Conservation (phyloP, 1,140 invertebrate genomes). For the Zaprionus davidi region DNA sequence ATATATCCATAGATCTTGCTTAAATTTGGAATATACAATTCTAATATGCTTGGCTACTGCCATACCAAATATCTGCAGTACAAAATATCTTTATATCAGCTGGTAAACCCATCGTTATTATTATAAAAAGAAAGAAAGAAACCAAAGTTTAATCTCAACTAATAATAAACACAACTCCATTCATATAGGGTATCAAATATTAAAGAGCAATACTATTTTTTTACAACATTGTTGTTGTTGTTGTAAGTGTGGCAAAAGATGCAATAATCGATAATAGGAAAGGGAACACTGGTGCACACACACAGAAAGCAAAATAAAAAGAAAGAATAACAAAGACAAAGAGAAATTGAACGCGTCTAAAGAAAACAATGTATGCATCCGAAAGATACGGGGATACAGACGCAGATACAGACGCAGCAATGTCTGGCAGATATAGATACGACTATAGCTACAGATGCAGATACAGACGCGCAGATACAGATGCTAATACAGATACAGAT, state of each 20-base stretch:
- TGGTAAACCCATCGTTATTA: not conserved
- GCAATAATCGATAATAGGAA: conserved; percentile 76
- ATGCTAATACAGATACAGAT: conserved; percentile 38
- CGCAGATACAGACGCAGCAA: conserved; percentile 2
- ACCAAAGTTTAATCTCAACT: not conserved
- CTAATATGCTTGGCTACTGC: not conserved
- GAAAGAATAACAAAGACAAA: conserved; percentile 54
- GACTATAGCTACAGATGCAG: conserved; percentile 4
- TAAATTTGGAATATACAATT: not conserved
- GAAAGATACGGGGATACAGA: conserved; percentile 35
- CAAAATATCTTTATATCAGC: no score
- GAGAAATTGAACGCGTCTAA: conserved; percentile 64
- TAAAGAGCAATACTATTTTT: conserved; percentile 3
- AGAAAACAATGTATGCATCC: conserved; percentile 51
- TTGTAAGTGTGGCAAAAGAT: conserved; percentile 50
- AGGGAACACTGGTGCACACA: conserved; percentile 27
- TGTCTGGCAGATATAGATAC: conserved; percentile 13
- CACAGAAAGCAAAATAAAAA: conserved; percentile 39
- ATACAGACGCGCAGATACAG: conserved; percentile 20
- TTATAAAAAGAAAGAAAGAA: not conserved
- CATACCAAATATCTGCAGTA: not conserved
- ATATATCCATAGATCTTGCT: not conserved
- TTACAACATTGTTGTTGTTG: conserved; percentile 15
- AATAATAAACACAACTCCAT: not conserved
- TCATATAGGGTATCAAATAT: conserved; percentile 8